Evolutionary conservation across 30 jellyfish, hydroid and myxozoan genomes (phyloP).

Genomic region (Mastigias papua): DNA sequence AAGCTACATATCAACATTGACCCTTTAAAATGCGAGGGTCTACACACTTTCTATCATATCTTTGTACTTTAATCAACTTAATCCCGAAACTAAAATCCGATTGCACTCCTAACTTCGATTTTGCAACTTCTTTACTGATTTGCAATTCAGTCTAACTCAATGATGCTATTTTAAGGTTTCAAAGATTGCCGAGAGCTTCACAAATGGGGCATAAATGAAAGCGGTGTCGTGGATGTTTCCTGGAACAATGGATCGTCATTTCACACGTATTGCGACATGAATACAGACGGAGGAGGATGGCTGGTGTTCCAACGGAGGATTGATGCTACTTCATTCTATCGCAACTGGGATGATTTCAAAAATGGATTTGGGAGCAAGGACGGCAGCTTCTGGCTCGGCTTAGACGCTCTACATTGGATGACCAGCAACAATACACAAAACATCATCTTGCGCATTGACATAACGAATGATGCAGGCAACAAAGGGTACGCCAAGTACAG

Average conservation of each 20-base stretch:
- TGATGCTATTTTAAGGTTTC: conserved; percentile 41
- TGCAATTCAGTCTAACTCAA: not conserved
- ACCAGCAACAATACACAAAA: not conserved
- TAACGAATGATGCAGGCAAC: conserved; percentile 22
- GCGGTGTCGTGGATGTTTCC: conserved; percentile 38
- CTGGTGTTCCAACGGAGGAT: conserved; percentile 50
- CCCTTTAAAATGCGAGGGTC: too few species aligned
- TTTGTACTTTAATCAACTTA: too few species aligned
- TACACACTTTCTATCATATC: too few species aligned
- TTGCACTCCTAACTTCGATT: not conserved
- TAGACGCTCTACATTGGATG: conserved; percentile 48
- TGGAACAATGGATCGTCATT: conserved; percentile 66
- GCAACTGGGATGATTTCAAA: conserved; percentile 61
- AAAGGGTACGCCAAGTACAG: conserved; percentile 61
- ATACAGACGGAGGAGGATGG: conserved; percentile 70
- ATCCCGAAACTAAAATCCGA: too few species aligned
- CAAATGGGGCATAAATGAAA: conserved; percentile 35
- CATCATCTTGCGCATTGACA: conserved; percentile 35
- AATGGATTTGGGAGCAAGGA: conserved; percentile 57
- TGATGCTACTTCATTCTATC: conserved; percentile 44
- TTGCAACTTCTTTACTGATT: not conserved
- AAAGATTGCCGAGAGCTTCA: conserved; percentile 48
- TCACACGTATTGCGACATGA: conserved; percentile 67
- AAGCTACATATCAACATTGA: too few species aligned
- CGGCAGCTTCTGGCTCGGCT: conserved; percentile 77